A percentile compares a stretch with the other conserved stretches of the same genome.
These are phyloP conservation scores for Leptobrachium ailaonicum DNA, from an alignment of 2,113 vertebrate species.

Conservation along the genomic window DNA sequence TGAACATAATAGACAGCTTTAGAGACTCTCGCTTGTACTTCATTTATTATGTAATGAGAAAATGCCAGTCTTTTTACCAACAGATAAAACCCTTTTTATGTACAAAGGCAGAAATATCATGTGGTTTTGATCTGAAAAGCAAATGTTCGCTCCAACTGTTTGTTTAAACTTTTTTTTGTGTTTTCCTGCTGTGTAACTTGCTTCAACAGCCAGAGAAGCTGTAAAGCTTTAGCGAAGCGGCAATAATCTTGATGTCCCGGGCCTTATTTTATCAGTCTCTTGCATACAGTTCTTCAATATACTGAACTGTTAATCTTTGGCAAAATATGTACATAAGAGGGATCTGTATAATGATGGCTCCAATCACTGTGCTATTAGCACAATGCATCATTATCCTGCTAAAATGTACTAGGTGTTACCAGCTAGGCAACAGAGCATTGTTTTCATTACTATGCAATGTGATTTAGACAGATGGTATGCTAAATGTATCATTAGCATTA, in stretches of 20 bases:
- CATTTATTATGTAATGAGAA: constrained; percentile 34
- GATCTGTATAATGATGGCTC: neutral
- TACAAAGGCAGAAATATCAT: constrained; percentile 39
- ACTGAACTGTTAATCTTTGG: constrained; percentile 8
- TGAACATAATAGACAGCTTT: constrained; percentile 22
- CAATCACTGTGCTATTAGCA: neutral
- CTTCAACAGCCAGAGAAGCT: constrained; percentile 12
- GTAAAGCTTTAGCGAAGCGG: constrained; percentile 41
- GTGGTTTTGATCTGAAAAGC: constrained; percentile 23
- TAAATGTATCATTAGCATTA: constrained; percentile 48
- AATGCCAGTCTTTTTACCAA: constrained; percentile 27
- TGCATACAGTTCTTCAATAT: constrained; percentile 24
- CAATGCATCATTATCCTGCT: neutral
- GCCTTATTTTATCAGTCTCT: constrained; percentile 45
- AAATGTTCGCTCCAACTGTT: constrained; percentile 46
- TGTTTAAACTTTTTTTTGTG: constrained; percentile 41
- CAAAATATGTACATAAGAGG: constrained; percentile 5
- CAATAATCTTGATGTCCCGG: constrained; percentile 42
- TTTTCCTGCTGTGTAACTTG: constrained; percentile 28
- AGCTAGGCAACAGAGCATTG: constrained; percentile 3
- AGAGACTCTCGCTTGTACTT: constrained; percentile 26
- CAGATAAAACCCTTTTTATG: constrained; percentile 5
- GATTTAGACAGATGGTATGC: constrained; percentile 2
- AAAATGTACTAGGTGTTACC: neutral
- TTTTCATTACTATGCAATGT: neutral